Evolutionary conservation across 2,797 vertebrate species (phyloP).

Genomic region (Crocidura indochinensis): DNA sequence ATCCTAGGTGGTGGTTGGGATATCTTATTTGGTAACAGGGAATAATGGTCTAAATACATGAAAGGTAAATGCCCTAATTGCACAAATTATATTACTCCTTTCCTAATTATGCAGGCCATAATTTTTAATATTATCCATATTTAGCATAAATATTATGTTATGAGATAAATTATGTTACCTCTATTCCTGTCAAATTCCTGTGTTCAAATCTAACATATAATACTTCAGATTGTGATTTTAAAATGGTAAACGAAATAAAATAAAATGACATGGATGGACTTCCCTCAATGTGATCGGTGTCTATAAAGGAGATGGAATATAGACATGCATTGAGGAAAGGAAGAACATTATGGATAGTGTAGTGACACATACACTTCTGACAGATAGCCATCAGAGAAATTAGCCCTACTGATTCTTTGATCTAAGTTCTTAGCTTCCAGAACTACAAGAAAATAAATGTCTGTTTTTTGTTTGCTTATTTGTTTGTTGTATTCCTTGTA

Average conservation of each 20-base stretch:
- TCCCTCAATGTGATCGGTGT: background rate
- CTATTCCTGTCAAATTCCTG: background rate
- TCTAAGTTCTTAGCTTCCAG: background rate
- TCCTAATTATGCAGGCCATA: background rate
- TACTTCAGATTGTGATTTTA: background rate
- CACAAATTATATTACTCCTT: background rate
- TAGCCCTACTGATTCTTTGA: background rate
- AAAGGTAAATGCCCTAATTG: no score
- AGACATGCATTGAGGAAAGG: background rate
- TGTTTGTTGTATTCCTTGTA: background rate
- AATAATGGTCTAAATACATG: no score
- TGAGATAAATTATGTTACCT: background rate
- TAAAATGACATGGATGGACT: background rate
- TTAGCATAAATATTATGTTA: background rate
- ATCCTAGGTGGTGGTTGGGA: no score
- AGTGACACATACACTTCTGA: background rate
- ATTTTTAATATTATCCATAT: background rate
- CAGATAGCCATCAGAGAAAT: background rate
- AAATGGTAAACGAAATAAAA: slow-evolving; percentile 20
- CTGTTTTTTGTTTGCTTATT: background rate
- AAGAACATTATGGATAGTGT: background rate
- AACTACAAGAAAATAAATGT: background rate
- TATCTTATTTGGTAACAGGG: no score
- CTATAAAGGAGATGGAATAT: background rate
- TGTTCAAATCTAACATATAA: background rate